Conservation (phyloP, 1,140 invertebrate genomes). For the Andrena cerasifolii region DNA sequence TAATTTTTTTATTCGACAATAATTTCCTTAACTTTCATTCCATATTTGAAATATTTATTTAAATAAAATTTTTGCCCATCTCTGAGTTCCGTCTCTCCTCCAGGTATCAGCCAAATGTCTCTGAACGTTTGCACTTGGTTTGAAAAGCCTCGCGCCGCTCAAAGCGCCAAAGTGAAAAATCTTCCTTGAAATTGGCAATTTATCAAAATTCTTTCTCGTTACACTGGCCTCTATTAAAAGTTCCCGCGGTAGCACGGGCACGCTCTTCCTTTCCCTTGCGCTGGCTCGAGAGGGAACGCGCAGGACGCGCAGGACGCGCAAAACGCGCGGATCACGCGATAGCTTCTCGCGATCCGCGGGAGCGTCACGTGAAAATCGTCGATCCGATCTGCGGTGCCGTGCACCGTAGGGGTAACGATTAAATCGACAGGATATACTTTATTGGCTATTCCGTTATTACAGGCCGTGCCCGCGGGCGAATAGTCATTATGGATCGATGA, state of each 20-base stretch:
- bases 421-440: conserved; percentile 50
- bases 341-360: conserved; percentile 18
- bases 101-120: too few species aligned
- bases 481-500: conserved; percentile 60
- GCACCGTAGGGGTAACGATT: conserved; percentile 28
- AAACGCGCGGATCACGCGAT: conserved; percentile 31
- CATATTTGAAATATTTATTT: too few species aligned
- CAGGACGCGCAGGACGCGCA: too few species aligned
- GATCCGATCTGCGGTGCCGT: conserved; percentile 7
- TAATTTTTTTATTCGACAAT: too few species aligned
- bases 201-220: too few species aligned
- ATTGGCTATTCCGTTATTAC: conserved; percentile 53
- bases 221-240: conserved; percentile 6
- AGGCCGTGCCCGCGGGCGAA: conserved; percentile 14
- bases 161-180: too few species aligned
- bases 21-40: too few species aligned
- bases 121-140: too few species aligned
- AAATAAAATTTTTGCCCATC: too few species aligned
- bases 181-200: too few species aligned
- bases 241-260: conserved; percentile 9
- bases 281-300: neutral
- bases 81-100: too few species aligned
- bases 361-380: conserved; percentile 25
- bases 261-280: neutral
- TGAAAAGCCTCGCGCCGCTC: too few species aligned